Conservation (phyloP, 2,888 invertebrate genomes). For the Volucella bombylans region DNA sequence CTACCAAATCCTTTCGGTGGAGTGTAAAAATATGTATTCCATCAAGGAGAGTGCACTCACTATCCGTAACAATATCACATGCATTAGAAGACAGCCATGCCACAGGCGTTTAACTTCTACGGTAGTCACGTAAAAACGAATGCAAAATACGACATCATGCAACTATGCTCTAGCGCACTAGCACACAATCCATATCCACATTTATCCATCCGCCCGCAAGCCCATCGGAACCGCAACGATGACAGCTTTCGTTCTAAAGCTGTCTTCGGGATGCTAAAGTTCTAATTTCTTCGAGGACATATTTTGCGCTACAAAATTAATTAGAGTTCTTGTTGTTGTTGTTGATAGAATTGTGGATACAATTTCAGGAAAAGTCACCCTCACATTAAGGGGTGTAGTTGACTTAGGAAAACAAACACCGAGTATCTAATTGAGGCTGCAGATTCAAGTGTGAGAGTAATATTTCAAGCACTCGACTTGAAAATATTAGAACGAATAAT, state of each 20-base stretch:
- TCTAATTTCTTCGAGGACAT: not conserved
- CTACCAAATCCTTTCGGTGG: not conserved
- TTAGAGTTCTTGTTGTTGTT: conserved; percentile 25
- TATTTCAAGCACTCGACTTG: too few species aligned
- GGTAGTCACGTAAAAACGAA: not conserved
- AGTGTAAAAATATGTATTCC: conserved; percentile 24
- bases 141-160: too few species aligned
- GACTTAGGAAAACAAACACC: not conserved
- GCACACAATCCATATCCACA: not conserved
- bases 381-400: not conserved
- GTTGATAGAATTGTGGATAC: conserved; percentile 9
- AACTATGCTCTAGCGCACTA: not conserved
- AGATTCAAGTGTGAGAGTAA: too few species aligned
- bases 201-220: too few species aligned
- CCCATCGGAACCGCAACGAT: not conserved
- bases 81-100: conserved; percentile 29
- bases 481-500: too few species aligned
- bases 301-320: conserved; percentile 41
- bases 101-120: conserved; percentile 36
- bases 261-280: conserved; percentile 21
- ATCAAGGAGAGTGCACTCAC: conserved; percentile 50
- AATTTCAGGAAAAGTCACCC: not conserved
- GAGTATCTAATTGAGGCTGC: not conserved
- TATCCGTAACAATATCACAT: conserved; percentile 26
- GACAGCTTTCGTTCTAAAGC: conserved; percentile 23